Evolutionary conservation across 2,797 vertebrate genomes (phyloP).

Genomic region (Arctocebus calabarensis): DNA sequence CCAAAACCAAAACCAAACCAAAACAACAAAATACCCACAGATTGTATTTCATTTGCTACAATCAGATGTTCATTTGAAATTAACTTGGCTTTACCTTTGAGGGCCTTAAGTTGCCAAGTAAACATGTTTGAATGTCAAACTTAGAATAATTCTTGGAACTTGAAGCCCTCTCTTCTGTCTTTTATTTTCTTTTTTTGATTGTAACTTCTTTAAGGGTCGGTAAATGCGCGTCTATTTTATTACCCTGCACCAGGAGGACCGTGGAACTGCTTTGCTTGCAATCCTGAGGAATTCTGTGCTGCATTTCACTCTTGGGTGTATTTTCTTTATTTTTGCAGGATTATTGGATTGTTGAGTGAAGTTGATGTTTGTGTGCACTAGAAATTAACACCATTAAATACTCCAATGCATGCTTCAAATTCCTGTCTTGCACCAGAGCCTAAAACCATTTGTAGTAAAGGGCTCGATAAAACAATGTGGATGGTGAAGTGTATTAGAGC

Average conservation of each 20-base stretch:
- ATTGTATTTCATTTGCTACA: constrained; percentile 41
- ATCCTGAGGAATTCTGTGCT: constrained; percentile 4
- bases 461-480: constrained; percentile 78
- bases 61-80: constrained; percentile 34
- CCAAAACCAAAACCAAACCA: not conserved
- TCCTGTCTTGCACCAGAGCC: constrained; percentile 92
- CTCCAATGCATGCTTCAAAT: constrained; percentile 91
- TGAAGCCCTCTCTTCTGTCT: not conserved
- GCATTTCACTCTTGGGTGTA: constrained; percentile 21
- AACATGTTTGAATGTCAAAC: not conserved
- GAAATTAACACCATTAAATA: constrained; percentile 85
- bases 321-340: constrained; percentile 67
- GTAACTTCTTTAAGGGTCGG: not conserved
- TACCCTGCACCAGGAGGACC: not conserved
- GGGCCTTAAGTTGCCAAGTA: not conserved
- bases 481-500: constrained; percentile 63
- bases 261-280: constrained; percentile 53
- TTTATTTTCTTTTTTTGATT: constrained; percentile 19
- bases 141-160: not conserved
- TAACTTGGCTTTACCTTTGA: not conserved
- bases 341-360: constrained; percentile 68
- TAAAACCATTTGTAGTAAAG: constrained; percentile 88
- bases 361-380: constrained; percentile 73
- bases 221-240: not conserved
- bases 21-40: not conserved